phyloP scores from a whole-genome alignment of 2,113 vertebrate species.

The Nicator chloris region DNA sequence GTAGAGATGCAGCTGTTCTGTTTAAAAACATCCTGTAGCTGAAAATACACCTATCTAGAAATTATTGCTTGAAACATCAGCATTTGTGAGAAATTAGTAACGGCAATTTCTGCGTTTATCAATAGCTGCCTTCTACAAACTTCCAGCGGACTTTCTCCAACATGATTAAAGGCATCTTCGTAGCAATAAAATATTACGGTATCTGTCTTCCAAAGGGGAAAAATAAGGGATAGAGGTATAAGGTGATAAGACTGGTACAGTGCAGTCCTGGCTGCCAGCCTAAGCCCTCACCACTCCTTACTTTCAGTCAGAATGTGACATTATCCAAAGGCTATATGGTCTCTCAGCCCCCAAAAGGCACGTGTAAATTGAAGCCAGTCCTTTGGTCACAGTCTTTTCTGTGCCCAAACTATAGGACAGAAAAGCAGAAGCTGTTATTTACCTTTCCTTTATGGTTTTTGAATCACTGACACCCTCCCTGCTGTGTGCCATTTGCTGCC shows the following conservation, averaged over 20 bases:
- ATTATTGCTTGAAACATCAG: neutral
- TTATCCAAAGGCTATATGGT: neutral
- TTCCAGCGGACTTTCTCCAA: neutral
- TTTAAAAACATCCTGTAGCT: neutral
- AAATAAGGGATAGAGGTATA: neutral
- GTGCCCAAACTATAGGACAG: accelerated
- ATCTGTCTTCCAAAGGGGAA: neutral
- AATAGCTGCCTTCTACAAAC: neutral
- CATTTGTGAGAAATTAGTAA: neutral
- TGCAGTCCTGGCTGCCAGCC: neutral
- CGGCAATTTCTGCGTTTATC: neutral
- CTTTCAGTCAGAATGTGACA: neutral
- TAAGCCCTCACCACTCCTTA: neutral
- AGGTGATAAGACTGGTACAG: neutral
- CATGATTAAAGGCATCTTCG: neutral
- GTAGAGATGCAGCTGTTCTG: neutral
- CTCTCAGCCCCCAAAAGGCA: neutral
- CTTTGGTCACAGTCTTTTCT: neutral
- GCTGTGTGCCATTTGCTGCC: neutral
- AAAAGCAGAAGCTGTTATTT: neutral
- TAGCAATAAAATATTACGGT: neutral
- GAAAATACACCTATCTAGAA: neutral
- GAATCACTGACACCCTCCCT: neutral
- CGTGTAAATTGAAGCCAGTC: neutral
- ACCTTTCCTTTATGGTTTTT: neutral